Conservation (phyloP, 2,113 vertebrate species). For the Toxostoma redivivum region DNA sequence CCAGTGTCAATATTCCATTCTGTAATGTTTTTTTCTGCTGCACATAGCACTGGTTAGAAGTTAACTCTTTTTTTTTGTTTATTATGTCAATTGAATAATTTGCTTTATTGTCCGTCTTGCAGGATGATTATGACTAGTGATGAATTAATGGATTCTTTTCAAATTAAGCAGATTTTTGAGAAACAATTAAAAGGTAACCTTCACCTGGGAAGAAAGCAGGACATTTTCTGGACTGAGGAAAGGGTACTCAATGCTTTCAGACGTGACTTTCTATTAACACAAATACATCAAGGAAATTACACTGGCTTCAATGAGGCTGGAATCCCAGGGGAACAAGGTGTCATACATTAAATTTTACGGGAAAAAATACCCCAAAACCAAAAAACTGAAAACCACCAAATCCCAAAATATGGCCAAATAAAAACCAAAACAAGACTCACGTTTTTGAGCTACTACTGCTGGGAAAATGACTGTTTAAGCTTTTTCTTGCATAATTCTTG, state of each 20-base stretch:
- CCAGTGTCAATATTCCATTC: not conserved
- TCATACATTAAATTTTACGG: not conserved
- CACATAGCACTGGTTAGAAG: not conserved
- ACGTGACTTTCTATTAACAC: not conserved
- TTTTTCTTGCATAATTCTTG: not conserved
- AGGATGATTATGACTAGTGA: not conserved
- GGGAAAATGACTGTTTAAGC: not conserved
- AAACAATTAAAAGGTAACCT: not conserved
- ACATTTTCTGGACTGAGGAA: not conserved
- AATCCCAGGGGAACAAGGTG: not conserved
- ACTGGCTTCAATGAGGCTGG: not conserved
- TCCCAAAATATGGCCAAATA: not conserved
- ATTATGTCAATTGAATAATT: not conserved
- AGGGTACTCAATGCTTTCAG: not conserved
- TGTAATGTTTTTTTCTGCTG: not conserved
- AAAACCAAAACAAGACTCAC: not conserved
- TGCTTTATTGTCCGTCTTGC: not conserved
- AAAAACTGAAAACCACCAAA: rapidly evolving
- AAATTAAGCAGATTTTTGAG: not conserved
- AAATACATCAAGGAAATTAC: not conserved
- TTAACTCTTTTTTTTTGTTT: not conserved
- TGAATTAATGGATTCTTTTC: not conserved
- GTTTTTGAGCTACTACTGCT: not conserved
- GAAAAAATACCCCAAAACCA: not conserved
- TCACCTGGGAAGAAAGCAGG: not conserved